A percentile compares a stretch with the other conserved stretches of the same genome.
Evolutionary conservation across 2,888 invertebrate species (phyloP).

Genomic region (Ectemnius lituratus): DNA sequence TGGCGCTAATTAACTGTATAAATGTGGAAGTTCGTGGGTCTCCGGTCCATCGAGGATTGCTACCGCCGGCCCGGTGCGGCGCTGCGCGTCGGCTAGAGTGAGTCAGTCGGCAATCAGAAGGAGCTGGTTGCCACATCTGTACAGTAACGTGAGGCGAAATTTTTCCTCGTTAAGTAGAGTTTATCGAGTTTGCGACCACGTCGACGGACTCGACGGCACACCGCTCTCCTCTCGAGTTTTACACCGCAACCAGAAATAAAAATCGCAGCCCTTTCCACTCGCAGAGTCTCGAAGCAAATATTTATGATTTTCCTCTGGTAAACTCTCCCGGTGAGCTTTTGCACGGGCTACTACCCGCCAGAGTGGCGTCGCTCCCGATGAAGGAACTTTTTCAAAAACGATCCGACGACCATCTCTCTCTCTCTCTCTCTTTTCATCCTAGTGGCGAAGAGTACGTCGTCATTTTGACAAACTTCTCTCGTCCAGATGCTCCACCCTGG

Average conservation of each 20-base stretch:
- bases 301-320: not conserved
- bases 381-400: not conserved
- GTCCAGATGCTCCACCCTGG: not conserved
- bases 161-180: constrained; percentile 19
- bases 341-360: not conserved
- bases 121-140: not conserved
- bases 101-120: not conserved
- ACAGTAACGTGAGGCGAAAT: constrained; percentile 13
- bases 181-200: not conserved
- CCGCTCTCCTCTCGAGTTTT: not conserved
- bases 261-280: not conserved
- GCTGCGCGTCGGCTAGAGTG: not conserved
- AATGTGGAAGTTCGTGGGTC: constrained; percentile 15
- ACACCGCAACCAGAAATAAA: not conserved
- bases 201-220: not conserved
- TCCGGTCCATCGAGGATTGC: not conserved
- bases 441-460: not conserved
- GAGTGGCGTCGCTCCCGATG: not conserved
- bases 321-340: not conserved
- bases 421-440: too few relatives aligned
- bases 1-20: constrained; percentile 31
- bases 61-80: not conserved
- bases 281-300: not conserved
- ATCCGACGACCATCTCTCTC: not conserved
- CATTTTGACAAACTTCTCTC: not conserved